Evolutionary conservation across 2,797 vertebrate species (phyloP).

Genomic region (Etheostoma perlongum): DNA sequence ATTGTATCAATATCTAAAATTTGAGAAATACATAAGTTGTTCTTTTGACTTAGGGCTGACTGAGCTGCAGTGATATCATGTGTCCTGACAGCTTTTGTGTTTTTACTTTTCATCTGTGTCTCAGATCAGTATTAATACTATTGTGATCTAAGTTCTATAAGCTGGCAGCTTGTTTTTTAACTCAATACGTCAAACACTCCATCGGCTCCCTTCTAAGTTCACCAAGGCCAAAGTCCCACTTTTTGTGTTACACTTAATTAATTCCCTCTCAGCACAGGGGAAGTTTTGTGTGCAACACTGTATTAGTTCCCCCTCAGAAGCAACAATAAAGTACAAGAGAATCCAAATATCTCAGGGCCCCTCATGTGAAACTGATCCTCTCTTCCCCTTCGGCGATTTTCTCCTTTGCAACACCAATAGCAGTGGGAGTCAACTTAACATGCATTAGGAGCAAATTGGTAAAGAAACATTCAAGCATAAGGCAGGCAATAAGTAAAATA

Average conservation of each 20-base stretch:
- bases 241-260: constrained; percentile 84
- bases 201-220: constrained; percentile 63
- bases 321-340: constrained; percentile 85
- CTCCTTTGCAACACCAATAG: constrained; percentile 70
- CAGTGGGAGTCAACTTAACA: constrained; percentile 81
- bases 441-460: constrained; percentile 82
- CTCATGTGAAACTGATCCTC: constrained; percentile 86
- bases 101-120: constrained; percentile 55
- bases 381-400: constrained; percentile 69
- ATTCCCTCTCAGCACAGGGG: constrained; percentile 77
- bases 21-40: not conserved
- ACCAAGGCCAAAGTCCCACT: constrained; percentile 65
- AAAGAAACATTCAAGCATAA: constrained; percentile 81
- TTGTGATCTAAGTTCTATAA: constrained; percentile 59
- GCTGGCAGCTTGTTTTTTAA: constrained; percentile 52
- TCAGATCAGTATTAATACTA: constrained; percentile 63
- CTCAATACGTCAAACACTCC: constrained; percentile 68
- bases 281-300: constrained; percentile 84
- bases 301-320: constrained; percentile 83
- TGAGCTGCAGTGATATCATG: constrained; percentile 46
- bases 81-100: constrained; percentile 64
- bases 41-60: constrained; percentile 42
- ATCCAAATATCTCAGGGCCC: constrained; percentile 83
- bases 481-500: constrained; percentile 75
- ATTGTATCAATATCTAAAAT: not conserved